Evolutionary conservation across 2,797 vertebrate species (phyloP), one percentile per base, ranked within the genome.

Genomic region (Sebastes goodei): DNA sequence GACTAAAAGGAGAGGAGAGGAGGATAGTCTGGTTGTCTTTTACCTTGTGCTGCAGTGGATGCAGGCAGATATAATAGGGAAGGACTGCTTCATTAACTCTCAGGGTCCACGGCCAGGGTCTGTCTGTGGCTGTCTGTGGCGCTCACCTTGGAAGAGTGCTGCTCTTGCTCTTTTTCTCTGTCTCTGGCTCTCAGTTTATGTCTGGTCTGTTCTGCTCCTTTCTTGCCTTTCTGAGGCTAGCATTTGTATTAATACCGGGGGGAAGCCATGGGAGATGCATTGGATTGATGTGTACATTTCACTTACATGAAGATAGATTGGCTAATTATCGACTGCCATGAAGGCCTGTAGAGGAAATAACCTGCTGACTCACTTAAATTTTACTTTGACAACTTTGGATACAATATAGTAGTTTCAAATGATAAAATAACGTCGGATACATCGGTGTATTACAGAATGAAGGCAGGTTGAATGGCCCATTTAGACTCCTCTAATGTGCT

Each of bases 51-150:
- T 83, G 76, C 66, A 55, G 81, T 84, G 80, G 86, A 87, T 83
- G 74, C 67, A 76, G 77, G 69, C 78, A 59, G 88, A 88, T 84
- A 89, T 91, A 90, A 91, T 89, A 79, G 71, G 59, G 77, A 89
- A 71, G 82, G 71, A 80, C 77, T 86, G 91, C 87, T 85, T 89
- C 90, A 92, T 93, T 94, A 93, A 89, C 88, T 93, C 80, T 85
- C 88, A 87, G 89, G 89, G 91, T 88, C 90, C 81, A 81, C 8
- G 70, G 65, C 87, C 75, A 75, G 79, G 71, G 74, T 85, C 78
- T 85, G 74, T 85, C 86, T 83, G 72, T 78, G 79, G 42, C 29
- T 80, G 82, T 83, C 84, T 85, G 68, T 78, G 88, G 53, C n/a
- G 32, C 69, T 91, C 86, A 89, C 88, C 85, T 90, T 91, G 84